Evolutionary conservation across 1,140 invertebrate genomes (phyloP), one percentile per base, ranked within the genome.

Genomic region (Limonius californicus): DNA sequence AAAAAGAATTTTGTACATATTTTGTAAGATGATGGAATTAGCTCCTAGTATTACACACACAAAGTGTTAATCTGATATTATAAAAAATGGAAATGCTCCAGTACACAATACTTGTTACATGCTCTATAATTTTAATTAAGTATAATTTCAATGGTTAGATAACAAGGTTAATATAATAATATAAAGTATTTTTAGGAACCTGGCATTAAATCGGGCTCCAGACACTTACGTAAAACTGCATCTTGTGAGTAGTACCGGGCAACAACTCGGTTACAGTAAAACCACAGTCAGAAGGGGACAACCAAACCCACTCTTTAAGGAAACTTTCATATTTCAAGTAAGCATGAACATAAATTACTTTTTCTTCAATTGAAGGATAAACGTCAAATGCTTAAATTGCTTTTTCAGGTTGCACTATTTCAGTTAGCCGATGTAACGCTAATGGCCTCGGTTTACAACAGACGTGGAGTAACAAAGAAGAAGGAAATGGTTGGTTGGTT

Each of bases 401-500:
- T 2, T 62, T 61, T 57, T 15, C 72, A 92, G 90, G 93, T 97
- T 70, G 92, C 94, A 23, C 80, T 97, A 59, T 98, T 97, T 75
- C 94, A 97, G 83, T 80, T 97, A 47, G 91, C 89, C n/a, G 95
- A 98, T 68, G 94, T 97, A 11, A 96, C 94, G 0, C 80, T 98
- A 54, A 94, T 96, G 85, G 85, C 96, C 45, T 94, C 93, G 0
- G 92, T 97, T 12, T 97, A 96, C 81, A 93, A 94, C 76, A 87
- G 89, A 61, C 87, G 92, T 61, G 88, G 91, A 69, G 85, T 87
- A 62, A 94, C 97, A 81, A 97, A 96, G 69, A 89, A 92, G 62
- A 96, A 96, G 71, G 94, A 97, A 77, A 93, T 97, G 89, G 91
- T 97, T 61, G 95, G 95, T 47, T 97, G 94, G 94, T 94, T 97